phyloP scores from a whole-genome alignment of 2,797 vertebrate genomes.

The Hydrophis major region DNA sequence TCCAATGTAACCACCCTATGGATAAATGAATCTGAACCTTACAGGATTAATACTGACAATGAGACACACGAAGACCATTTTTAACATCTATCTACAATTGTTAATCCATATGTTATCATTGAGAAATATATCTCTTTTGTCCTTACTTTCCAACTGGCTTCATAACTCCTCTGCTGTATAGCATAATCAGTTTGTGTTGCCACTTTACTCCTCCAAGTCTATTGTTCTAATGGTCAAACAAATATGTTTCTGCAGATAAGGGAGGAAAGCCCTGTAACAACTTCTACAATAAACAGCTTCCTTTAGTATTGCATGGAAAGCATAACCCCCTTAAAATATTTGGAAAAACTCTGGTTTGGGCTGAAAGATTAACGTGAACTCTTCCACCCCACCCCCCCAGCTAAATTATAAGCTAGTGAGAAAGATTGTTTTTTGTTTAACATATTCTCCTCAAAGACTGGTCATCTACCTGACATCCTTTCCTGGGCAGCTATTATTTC shows the following conservation, averaged over 20 bases:
- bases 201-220: neutral
- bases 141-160: neutral
- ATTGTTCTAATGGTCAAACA: neutral
- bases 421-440: neutral
- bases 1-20: neutral
- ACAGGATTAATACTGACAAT: neutral
- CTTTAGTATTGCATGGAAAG: neutral
- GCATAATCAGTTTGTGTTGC: neutral
- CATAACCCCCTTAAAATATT: neutral
- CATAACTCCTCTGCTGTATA: neutral
- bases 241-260: neutral
- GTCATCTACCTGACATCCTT: slow-evolving; percentile 49
- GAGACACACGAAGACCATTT: neutral
- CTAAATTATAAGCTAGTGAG: slow-evolving; percentile 42
- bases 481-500: slow-evolving; percentile 42
- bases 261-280: neutral
- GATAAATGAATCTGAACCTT: neutral
- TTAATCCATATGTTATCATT: neutral
- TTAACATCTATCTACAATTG: neutral
- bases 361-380: slow-evolving; percentile 37
- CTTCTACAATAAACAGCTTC: neutral
- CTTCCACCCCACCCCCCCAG: neutral
- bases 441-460: slow-evolving; percentile 24
- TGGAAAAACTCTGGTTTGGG: neutral
- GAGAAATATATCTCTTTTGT: neutral